A percentile compares a stretch with the other conserved stretches of the same genome.
These are phyloP conservation scores for Epinephelus awoara DNA, from an alignment of 2,797 vertebrate genomes.

Conservation along the genomic window DNA sequence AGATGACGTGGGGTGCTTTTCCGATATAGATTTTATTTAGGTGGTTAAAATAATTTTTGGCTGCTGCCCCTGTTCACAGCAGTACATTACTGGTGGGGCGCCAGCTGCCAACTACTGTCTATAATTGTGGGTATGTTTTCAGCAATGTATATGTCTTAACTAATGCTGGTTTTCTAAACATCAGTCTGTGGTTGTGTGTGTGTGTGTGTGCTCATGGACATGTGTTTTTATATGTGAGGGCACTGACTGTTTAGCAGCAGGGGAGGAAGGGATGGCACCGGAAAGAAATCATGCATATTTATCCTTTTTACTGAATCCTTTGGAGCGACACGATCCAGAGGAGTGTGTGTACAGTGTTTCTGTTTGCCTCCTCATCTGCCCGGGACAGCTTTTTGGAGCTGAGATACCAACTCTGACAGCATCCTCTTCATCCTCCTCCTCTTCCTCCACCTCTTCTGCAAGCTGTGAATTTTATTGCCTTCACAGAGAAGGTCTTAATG, in stretches of 20 bases:
- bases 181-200: neutral
- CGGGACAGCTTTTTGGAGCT: conserved; percentile 37
- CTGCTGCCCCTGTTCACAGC: too few species aligned
- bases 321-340: conserved; percentile 51
- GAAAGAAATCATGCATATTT: conserved; percentile 53
- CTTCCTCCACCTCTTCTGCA: conserved; percentile 32
- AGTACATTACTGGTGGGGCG: too few species aligned
- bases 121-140: neutral
- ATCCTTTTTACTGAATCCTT: conserved; percentile 39
- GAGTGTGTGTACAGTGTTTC: conserved; percentile 3
- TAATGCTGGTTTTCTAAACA: neutral
- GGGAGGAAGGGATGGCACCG: neutral
- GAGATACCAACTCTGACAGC: conserved; percentile 54
- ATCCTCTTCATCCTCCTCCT: conserved; percentile 6
- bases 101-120: too few species aligned
- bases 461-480: conserved; percentile 48
- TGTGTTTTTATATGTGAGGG: conserved; percentile 18
- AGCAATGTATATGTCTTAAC: neutral
- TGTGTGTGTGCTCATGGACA: neutral
- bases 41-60: too few species aligned
- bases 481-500: conserved; percentile 51
- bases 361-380: conserved; percentile 35
- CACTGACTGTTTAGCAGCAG: conserved; percentile 18
- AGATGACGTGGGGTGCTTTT: too few species aligned
- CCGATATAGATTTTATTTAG: too few species aligned